Percentiles rank a stretch among this genome's conserved stretches.
Evolutionary conservation across 2,113 vertebrate genomes (phyloP).

Genomic region (Tragelaphus buxtoni): DNA sequence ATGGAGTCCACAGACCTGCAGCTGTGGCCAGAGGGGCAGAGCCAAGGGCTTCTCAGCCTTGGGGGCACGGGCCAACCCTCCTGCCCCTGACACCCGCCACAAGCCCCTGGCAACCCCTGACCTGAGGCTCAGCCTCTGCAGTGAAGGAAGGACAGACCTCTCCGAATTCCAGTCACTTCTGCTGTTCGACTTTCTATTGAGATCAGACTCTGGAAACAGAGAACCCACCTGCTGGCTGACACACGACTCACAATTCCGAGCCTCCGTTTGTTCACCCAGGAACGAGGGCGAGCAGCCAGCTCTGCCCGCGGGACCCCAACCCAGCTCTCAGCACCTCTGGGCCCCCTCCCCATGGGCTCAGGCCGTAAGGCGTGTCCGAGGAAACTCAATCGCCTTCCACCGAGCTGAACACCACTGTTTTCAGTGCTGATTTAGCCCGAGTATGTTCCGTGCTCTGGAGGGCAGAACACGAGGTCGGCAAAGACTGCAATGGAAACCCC

Average conservation of each 20-base stretch:
- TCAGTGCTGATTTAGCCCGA: background rate
- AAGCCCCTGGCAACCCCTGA: background rate
- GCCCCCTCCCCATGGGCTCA: background rate
- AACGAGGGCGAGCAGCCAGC: background rate
- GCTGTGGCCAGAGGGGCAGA: background rate
- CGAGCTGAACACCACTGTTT: background rate
- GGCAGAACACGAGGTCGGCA: background rate
- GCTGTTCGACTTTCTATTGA: background rate
- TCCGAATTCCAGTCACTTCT: background rate
- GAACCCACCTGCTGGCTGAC: too few relatives aligned
- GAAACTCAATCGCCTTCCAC: too few relatives aligned
- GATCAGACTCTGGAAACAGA: background rate
- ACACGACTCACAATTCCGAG: background rate
- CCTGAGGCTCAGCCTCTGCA: background rate
- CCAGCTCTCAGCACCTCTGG: background rate
- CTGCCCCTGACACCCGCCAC: too few relatives aligned
- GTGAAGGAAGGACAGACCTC: background rate
- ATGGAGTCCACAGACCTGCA: background rate
- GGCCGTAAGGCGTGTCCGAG: background rate
- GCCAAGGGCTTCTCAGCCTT: background rate
- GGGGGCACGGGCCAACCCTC: background rate
- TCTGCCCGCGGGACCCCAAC: background rate
- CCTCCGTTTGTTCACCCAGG: background rate
- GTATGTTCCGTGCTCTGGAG: accelerated
- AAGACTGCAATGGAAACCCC: background rate